Conservation (phyloP, 2,113 vertebrate genomes). For the Gymnarchus niloticus region DNA sequence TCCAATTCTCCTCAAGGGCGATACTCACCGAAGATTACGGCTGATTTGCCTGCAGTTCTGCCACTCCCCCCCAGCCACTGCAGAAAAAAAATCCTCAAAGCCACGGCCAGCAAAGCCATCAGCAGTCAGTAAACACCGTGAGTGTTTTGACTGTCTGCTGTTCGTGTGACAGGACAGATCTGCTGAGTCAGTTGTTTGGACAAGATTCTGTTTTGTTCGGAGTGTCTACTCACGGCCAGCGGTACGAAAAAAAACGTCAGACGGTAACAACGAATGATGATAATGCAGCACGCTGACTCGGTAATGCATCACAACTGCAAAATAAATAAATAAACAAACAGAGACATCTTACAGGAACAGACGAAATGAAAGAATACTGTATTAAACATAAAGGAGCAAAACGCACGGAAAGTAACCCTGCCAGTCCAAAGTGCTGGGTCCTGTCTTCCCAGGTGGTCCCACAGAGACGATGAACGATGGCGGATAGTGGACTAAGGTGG, state of each 20-base stretch:
- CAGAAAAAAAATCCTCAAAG: not conserved
- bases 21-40: not conserved
- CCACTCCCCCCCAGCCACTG: not conserved
- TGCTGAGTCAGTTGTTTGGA: not conserved
- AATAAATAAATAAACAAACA: not conserved
- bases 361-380: not conserved
- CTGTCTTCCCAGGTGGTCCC: not conserved
- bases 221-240: not conserved
- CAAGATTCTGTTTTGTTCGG: not conserved
- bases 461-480: slow-evolving; percentile 13
- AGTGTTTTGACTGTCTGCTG: not conserved
- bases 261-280: not conserved
- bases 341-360: not conserved
- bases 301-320: not conserved
- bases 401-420: not conserved
- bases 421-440: slow-evolving; percentile 1
- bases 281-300: not conserved
- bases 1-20: not conserved
- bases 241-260: not conserved
- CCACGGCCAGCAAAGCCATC: not conserved
- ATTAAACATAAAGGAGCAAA: not conserved
- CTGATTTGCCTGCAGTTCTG: not conserved
- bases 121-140: not conserved
- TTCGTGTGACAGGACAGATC: not conserved
- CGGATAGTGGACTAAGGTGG: slow-evolving; percentile 41